Evolutionary conservation across 2,888 invertebrate genomes (phyloP).

Genomic region (Fragum whitleyi): DNA sequence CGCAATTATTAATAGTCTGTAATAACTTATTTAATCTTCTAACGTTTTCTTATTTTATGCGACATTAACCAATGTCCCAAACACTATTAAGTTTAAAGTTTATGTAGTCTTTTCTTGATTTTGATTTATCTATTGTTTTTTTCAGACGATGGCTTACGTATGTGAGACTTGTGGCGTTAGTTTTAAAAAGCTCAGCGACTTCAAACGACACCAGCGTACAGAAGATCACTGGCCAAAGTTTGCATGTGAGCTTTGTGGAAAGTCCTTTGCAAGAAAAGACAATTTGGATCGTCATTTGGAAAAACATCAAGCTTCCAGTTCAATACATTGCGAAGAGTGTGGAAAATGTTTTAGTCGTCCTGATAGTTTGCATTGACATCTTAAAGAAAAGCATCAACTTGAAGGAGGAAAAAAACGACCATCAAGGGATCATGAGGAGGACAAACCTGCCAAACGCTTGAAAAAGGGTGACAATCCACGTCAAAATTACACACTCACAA

Average conservation of each 20-base stretch:
- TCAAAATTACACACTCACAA: conserved; percentile 31
- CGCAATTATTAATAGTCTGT: too few relatives aligned
- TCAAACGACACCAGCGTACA: conserved; percentile 3
- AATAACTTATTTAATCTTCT: too few relatives aligned
- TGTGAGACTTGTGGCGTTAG: conserved; percentile 26
- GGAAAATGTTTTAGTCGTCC: conserved; percentile 5
- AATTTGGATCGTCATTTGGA: conserved; percentile 26
- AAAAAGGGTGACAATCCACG: conserved; percentile 30
- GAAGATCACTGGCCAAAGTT: conserved; percentile 30
- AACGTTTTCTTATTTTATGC: background rate
- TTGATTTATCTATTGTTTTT: background rate
- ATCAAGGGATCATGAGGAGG: background rate
- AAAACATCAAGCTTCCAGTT: background rate
- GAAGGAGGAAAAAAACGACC: conserved; percentile 19
- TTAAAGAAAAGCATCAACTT: background rate
- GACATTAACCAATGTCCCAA: background rate
- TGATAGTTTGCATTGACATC: background rate
- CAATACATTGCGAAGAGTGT: conserved; percentile 24
- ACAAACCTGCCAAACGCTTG: background rate
- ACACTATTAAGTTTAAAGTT: too few relatives aligned
- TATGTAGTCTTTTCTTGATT: background rate
- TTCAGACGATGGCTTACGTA: conserved; percentile 1
- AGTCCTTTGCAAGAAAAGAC: conserved; percentile 26
- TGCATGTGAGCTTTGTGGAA: conserved; percentile 15
- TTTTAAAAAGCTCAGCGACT: conserved; percentile 28